A percentile compares a stretch with the other conserved stretches of the same genome.
phyloP scores from a whole-genome alignment of 2,113 vertebrate genomes.

The Mirza zaza region DNA sequence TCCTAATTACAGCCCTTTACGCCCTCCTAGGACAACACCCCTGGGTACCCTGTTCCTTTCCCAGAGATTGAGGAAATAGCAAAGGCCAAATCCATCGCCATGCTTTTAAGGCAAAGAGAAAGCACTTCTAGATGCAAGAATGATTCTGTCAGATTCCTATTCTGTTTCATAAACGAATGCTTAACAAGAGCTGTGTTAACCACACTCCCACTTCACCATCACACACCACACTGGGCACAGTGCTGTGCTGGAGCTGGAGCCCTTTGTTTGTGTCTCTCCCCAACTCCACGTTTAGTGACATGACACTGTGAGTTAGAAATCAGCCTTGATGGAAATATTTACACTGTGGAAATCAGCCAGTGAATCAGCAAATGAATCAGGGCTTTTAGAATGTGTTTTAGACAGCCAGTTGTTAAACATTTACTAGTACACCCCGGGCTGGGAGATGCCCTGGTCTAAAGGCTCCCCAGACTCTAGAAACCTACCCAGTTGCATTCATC shows the following conservation, averaged over 20 bases:
- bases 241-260: background rate
- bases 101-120: slow-evolving; percentile 10
- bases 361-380: background rate
- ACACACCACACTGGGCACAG: background rate
- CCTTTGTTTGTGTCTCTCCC: background rate
- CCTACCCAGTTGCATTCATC: background rate
- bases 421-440: background rate
- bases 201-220: background rate
- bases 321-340: slow-evolving; percentile 4
- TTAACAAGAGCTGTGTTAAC: background rate
- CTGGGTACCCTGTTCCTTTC: background rate
- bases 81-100: background rate
- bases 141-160: background rate
- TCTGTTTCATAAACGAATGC: background rate
- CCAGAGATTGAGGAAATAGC: background rate
- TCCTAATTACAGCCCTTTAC: background rate
- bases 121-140: background rate
- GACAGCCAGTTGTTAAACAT: background rate
- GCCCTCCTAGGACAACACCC: background rate
- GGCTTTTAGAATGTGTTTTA: background rate
- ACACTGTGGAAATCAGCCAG: slow-evolving; percentile 35
- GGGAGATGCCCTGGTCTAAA: background rate
- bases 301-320: background rate
- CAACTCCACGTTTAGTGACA: background rate
- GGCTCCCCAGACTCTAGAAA: background rate